phyloP scores from a whole-genome alignment of 2,113 vertebrate species.

The Rhinogobius similis region DNA sequence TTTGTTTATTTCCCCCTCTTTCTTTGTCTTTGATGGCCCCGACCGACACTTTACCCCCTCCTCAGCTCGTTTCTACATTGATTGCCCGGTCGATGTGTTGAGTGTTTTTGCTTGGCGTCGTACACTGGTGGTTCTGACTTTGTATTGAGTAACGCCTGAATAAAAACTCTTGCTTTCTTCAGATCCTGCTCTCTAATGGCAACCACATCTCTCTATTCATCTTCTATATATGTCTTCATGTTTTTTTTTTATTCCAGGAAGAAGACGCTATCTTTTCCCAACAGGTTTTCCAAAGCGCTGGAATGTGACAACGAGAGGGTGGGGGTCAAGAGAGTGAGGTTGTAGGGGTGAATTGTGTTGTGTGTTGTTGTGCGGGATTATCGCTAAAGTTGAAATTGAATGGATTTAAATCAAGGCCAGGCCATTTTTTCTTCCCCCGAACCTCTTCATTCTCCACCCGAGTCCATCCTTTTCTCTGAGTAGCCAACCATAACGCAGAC shows the following conservation, averaged over 20 bases:
- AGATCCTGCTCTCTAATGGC: constrained; percentile 48
- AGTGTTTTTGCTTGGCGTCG: constrained; percentile 60
- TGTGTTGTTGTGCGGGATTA: constrained; percentile 51
- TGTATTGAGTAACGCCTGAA: constrained; percentile 58
- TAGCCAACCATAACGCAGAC: constrained; percentile 72
- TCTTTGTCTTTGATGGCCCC: constrained; percentile 64
- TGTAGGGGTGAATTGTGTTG: constrained; percentile 59
- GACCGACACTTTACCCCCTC: constrained; percentile 48
- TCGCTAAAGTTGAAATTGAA: constrained; percentile 67
- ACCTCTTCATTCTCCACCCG: constrained; percentile 76
- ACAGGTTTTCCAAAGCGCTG: constrained; percentile 53
- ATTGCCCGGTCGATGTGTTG: constrained; percentile 74
- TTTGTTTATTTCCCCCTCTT: constrained; percentile 35
- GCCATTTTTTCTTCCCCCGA: constrained; percentile 58
- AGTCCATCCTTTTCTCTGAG: constrained; percentile 76
- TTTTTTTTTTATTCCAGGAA: constrained; percentile 65
- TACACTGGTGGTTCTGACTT: constrained; percentile 49
- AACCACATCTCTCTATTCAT: constrained; percentile 28
- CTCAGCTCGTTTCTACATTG: constrained; percentile 70
- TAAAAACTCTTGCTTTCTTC: constrained; percentile 44
- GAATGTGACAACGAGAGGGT: constrained; percentile 20
- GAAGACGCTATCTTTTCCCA: constrained; percentile 54
- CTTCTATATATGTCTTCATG: constrained; percentile 31
- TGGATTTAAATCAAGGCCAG: constrained; percentile 68
- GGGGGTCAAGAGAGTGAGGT: constrained; percentile 58